Evolutionary conservation across 2,113 vertebrate species (phyloP).

Genomic region (cattle (Bos taurus)): DNA sequence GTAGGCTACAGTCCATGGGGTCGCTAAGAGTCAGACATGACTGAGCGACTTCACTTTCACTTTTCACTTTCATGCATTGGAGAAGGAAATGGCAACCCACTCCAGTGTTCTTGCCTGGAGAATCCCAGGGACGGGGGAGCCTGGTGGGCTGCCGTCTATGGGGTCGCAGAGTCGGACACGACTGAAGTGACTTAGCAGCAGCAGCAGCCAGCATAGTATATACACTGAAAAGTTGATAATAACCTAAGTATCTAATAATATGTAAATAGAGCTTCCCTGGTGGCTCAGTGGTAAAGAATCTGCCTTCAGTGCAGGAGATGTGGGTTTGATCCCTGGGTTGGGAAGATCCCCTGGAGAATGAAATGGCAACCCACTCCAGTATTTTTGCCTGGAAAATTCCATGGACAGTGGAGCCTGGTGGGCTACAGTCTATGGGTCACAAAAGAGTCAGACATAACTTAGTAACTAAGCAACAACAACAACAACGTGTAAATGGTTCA

Average conservation of each 20-base stretch:
- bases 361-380: background rate
- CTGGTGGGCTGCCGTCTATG: no score
- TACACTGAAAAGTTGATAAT: background rate
- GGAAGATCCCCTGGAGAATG: background rate
- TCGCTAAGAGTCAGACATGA: accelerated
- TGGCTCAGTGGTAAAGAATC: background rate
- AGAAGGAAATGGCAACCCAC: no score
- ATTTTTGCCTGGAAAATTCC: background rate
- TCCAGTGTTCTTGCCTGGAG: no score
- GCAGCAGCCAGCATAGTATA: background rate
- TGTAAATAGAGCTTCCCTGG: background rate
- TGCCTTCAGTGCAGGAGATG: background rate
- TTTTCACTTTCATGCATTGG: no score
- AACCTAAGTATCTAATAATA: background rate
- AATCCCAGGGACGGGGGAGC: no score
- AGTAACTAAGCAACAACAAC: background rate
- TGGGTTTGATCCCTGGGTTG: no score
- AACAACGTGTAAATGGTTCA: background rate
- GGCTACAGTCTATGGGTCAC: background rate
- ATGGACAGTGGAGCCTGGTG: background rate
- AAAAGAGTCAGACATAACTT: background rate
- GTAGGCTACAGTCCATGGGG: no score
- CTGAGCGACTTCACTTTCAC: no score
- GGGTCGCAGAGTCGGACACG: accelerated
- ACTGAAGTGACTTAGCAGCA: no score